Evolutionary conservation across 2,797 vertebrate genomes (phyloP), one percentile per base, ranked within the genome.

Genomic region (Phataginus tetradactyla): DNA sequence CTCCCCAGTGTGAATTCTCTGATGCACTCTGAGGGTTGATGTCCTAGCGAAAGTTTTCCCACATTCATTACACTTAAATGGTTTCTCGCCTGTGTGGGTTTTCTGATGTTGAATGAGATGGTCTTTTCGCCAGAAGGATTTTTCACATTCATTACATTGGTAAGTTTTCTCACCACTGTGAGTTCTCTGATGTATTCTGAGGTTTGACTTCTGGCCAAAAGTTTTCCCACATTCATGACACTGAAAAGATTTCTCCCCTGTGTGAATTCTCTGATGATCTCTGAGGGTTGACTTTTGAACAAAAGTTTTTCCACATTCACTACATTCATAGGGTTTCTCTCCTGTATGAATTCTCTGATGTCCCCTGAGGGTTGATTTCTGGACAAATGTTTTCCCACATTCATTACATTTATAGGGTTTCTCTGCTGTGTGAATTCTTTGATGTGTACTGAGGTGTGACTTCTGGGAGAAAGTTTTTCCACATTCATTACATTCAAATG

Each of bases 281-380:
- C 97, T 96, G 53, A 98, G 97, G 42, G 96, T 97, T 21, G 97
- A 96, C 45, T 97, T 98, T 45, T 97, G 97, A 78, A 94, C 97
- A 85, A 98, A 98, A 81, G 92, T 96, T 92, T 98, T 97, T 7
- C 97, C 97, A 90, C 97, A 98, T 63, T 97, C 89, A 51, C 42
- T 85, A 53, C 98, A 98, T 72, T 97, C 85, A 71, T 96, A 98
- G 1, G 97, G 97, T 42, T 98, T 98, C 86, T 98, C 97, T 20
- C 97, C 96, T 3, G 97, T 97, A 59, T 98, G 98, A 45, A 96
- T 98, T 90, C 97, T 95, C 53, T 97, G 96, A 75, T 98, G 98
- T 45, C 95, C 97, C 55, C 94, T 96, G 21, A 98, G 97, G 9
- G 96, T 96, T 7, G 97, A 95, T 15, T 96, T 95, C 49, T 93